Evolutionary conservation across 2,113 vertebrate genomes (phyloP).

Genomic region (Bothrops jararaca): DNA sequence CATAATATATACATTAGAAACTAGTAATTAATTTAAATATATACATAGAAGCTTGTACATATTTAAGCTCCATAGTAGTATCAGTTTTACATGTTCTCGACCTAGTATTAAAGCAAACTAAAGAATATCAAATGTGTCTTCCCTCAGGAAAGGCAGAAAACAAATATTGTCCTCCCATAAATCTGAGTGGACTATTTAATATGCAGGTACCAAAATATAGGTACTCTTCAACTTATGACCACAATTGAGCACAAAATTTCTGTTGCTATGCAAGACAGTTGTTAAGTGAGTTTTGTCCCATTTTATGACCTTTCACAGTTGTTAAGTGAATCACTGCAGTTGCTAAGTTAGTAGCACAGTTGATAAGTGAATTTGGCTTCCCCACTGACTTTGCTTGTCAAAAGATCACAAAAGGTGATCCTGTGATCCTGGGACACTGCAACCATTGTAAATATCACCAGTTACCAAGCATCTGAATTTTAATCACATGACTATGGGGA

Average conservation of each 20-base stretch:
- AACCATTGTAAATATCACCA: neutral
- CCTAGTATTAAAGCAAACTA: neutral
- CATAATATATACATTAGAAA: neutral
- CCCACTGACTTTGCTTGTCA: too few relatives aligned
- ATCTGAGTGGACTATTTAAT: too few relatives aligned
- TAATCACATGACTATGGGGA: neutral
- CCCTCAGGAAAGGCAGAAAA: neutral
- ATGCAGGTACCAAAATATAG: neutral
- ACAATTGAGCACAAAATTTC: too few relatives aligned
- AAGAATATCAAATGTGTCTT: neutral
- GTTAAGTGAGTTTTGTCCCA: too few relatives aligned
- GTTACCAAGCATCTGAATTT: neutral
- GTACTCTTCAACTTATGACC: too few relatives aligned
- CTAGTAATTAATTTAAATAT: neutral
- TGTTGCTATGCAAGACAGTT: too few relatives aligned
- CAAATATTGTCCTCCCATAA: neutral
- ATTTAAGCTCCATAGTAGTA: neutral
- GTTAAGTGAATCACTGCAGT: too few relatives aligned
- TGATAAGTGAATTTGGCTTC: too few relatives aligned
- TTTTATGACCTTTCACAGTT: too few relatives aligned
- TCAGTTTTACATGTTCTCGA: neutral
- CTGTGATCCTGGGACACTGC: too few relatives aligned
- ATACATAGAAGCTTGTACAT: neutral
- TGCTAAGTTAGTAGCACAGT: too few relatives aligned
- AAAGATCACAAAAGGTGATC: too few relatives aligned